Percentiles rank a stretch among this genome's conserved stretches.
phyloP scores from a whole-genome alignment of 2,113 vertebrate genomes.

The Petroica traversi region DNA sequence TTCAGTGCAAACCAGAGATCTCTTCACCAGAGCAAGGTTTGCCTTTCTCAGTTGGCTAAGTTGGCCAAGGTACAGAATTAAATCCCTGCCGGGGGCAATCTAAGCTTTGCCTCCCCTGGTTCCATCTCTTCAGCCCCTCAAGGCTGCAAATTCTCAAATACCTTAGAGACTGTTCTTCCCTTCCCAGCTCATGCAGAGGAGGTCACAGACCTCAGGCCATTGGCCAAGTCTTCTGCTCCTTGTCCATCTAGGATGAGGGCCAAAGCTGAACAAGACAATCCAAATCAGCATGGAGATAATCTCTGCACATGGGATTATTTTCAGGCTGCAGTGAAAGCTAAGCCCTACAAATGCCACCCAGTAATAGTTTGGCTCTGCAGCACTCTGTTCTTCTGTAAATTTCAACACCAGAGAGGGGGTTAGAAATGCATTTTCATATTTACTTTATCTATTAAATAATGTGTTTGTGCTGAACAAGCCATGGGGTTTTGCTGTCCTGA shows the following conservation, averaged over 20 bases:
- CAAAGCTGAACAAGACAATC: constrained; percentile 65
- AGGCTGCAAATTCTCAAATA: not conserved
- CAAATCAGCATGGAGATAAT: constrained; percentile 60
- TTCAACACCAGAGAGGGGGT: not conserved
- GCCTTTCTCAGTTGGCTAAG: not conserved
- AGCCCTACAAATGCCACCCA: constrained; percentile 56
- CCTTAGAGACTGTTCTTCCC: constrained; percentile 18
- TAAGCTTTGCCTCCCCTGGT: not conserved
- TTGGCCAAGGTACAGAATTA: not conserved
- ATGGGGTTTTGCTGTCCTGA: not conserved
- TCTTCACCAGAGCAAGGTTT: not conserved
- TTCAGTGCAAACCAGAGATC: not conserved
- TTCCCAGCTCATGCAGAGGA: constrained; percentile 33
- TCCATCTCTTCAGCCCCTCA: not conserved
- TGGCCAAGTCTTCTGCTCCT: constrained; percentile 60
- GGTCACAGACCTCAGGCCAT: constrained; percentile 56
- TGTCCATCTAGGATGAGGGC: constrained; percentile 63
- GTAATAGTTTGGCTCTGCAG: constrained; percentile 11
- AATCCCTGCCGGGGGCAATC: not conserved
- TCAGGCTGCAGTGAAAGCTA: constrained; percentile 63
- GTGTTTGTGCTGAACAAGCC: not conserved
- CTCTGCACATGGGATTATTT: constrained; percentile 24
- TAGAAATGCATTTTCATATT: not conserved
- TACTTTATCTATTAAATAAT: not conserved
- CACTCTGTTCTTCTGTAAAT: constrained; percentile 12